Evolutionary conservation across 2,888 invertebrate genomes (phyloP).

Genomic region (Keiferia lycopersicella): DNA sequence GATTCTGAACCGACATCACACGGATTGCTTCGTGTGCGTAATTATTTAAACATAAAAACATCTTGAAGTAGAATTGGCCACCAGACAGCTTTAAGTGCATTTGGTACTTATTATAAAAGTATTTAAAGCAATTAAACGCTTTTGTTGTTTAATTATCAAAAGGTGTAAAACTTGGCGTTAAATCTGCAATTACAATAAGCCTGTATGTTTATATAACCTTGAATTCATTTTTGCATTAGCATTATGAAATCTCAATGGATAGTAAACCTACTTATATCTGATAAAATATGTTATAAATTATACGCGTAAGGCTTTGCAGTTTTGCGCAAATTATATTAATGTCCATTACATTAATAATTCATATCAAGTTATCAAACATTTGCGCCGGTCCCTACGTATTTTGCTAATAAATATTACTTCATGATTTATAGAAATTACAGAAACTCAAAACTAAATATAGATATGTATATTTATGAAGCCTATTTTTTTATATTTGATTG

Average conservation of each 20-base stretch:
- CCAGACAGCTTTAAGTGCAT: not conserved
- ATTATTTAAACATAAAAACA: no score
- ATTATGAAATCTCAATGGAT: not conserved
- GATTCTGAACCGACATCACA: no score
- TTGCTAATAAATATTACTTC: not conserved
- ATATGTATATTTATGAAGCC: no score
- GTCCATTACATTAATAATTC: constrained; percentile 7
- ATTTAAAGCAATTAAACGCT: not conserved
- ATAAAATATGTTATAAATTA: constrained; percentile 7
- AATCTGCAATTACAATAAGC: constrained; percentile 5
- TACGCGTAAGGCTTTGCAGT: constrained; percentile 9
- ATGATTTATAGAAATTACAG: not conserved
- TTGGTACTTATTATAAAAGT: not conserved
- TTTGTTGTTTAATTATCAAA: not conserved
- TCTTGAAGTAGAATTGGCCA: not conserved
- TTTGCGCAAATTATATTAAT: not conserved
- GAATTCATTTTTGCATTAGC: not conserved
- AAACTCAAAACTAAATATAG: no score
- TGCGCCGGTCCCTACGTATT: not conserved
- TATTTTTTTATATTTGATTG: no score
- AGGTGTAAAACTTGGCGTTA: constrained; percentile 8
- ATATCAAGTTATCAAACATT: not conserved
- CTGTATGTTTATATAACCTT: not conserved
- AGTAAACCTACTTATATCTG: not conserved
- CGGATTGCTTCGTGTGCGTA: no score